A percentile compares a stretch with the other conserved stretches of the same genome.
These are phyloP conservation scores for Sylvicola fuscatus DNA, from an alignment of 2,888 invertebrate genomes.

Conservation along the genomic window DNA sequence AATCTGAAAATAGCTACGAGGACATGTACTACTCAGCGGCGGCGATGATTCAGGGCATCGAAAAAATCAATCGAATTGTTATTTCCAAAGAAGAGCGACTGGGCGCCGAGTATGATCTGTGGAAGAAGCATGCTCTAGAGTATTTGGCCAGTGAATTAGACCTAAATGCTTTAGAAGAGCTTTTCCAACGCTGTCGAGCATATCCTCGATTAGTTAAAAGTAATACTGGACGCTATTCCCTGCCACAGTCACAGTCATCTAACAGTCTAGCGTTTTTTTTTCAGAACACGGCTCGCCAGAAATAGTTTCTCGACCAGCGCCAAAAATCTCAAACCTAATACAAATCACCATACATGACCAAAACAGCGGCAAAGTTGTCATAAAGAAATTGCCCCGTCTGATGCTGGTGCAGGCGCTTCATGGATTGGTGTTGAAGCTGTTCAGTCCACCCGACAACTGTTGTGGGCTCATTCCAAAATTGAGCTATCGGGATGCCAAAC, in stretches of 20 bases:
- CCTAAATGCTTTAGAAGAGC: constrained; percentile 29
- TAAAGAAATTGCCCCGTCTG: constrained; percentile 52
- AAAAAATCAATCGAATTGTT: constrained; percentile 49
- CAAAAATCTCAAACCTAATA: constrained; percentile 49
- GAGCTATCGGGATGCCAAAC: constrained; percentile 31
- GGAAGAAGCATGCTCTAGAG: constrained; percentile 58
- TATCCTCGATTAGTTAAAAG: constrained; percentile 53
- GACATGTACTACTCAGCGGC: constrained; percentile 63
- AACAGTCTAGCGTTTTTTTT: constrained; percentile 12
- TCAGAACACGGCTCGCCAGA: constrained; percentile 69
- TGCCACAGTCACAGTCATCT: too few species aligned
- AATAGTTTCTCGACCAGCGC: constrained; percentile 38
- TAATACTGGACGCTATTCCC: too few species aligned
- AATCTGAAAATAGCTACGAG: constrained; percentile 28
- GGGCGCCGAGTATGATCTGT: constrained; percentile 80
- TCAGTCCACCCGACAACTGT: constrained; percentile 16
- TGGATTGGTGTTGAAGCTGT: constrained; percentile 57
- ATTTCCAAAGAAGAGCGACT: constrained; percentile 49
- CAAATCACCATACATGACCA: constrained; percentile 32
- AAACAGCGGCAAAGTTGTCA: constrained; percentile 27
- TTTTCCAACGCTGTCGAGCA: constrained; percentile 50
- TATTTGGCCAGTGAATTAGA: constrained; percentile 41
- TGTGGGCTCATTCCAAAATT: constrained; percentile 14
- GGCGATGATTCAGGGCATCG: constrained; percentile 56
- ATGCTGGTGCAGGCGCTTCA: constrained; percentile 69